These are phyloP conservation scores for Isurus oxyrinchus DNA, from an alignment of 2,113 vertebrate genomes.

Conservation along the genomic window DNA sequence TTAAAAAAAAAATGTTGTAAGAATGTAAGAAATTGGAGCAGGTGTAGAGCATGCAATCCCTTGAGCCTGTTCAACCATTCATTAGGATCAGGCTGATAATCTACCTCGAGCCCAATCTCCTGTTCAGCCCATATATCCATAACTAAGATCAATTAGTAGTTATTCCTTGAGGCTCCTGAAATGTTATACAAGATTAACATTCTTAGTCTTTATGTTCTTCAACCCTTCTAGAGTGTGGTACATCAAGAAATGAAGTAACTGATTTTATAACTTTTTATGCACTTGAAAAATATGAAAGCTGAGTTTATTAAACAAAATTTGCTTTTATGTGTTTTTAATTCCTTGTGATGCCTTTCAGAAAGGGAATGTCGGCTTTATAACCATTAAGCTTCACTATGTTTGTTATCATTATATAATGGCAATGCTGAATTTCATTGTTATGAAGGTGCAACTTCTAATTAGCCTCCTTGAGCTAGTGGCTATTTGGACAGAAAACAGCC, in stretches of 20 bases:
- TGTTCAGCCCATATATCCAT: not conserved
- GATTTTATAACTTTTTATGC: too few species aligned
- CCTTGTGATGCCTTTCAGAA: not conserved
- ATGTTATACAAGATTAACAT: not conserved
- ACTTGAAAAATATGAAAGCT: not conserved
- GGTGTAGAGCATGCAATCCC: not conserved
- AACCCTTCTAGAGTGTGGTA: not conserved
- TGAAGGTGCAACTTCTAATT: not conserved
- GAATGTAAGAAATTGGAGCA: not conserved
- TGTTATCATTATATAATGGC: not conserved
- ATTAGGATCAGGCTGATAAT: not conserved
- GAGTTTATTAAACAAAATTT: not conserved
- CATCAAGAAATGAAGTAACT: conserved; percentile 1
- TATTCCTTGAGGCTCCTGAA: not conserved
- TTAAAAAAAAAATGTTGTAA: not conserved
- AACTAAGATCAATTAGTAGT: not conserved
- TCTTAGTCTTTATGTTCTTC: not conserved
- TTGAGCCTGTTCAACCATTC: not conserved
- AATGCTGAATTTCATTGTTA: not conserved
- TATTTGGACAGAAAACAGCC: not conserved
- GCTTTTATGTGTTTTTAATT: not conserved
- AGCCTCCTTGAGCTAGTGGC: not conserved
- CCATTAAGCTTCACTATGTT: not conserved
- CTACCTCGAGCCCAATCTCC: not conserved
- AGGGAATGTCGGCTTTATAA: not conserved